phyloP scores from a whole-genome alignment of 2,113 vertebrate species.

The Cephalopholis sonnerati region DNA sequence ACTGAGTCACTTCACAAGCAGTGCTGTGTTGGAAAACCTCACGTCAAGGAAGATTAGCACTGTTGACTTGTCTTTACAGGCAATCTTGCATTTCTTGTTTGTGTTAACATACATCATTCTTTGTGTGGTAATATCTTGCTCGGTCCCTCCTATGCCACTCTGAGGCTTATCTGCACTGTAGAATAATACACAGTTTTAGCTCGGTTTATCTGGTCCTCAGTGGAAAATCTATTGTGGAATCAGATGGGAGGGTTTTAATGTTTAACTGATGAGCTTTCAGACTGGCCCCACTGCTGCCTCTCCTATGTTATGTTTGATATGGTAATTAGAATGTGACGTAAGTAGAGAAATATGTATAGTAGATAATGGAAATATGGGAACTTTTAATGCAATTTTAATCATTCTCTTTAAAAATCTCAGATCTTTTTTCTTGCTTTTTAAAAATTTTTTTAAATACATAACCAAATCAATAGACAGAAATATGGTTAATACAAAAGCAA shows the following conservation, averaged over 20 bases:
- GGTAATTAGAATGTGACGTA: background rate
- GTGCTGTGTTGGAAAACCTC: constrained; percentile 2
- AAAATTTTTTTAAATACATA: background rate
- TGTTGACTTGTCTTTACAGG: constrained; percentile 35
- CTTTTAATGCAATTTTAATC: background rate
- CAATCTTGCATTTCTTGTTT: constrained; percentile 33
- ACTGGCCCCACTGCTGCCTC: background rate
- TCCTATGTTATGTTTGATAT: background rate
- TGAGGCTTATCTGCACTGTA: constrained; percentile 39
- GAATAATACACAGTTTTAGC: constrained; percentile 47
- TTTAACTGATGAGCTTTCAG: constrained; percentile 22
- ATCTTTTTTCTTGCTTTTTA: background rate
- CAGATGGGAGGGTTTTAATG: constrained; percentile 20
- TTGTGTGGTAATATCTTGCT: constrained; percentile 23
- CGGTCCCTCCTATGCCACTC: constrained; percentile 6
- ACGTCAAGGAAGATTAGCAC: constrained; percentile 30
- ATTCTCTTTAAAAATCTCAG: background rate
- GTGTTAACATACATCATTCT: constrained; percentile 50
- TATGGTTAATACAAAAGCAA: too few relatives aligned
- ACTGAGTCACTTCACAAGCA: background rate
- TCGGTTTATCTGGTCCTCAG: constrained; percentile 31
- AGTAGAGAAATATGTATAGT: too few relatives aligned
- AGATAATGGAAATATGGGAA: background rate
- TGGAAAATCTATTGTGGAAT: constrained; percentile 33
- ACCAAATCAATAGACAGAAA: too few relatives aligned